Percentiles rank a stretch among this genome's conserved stretches.
Evolutionary conservation across 2,888 invertebrate genomes (phyloP).

Genomic region (Temnothorax unifasciatus): DNA sequence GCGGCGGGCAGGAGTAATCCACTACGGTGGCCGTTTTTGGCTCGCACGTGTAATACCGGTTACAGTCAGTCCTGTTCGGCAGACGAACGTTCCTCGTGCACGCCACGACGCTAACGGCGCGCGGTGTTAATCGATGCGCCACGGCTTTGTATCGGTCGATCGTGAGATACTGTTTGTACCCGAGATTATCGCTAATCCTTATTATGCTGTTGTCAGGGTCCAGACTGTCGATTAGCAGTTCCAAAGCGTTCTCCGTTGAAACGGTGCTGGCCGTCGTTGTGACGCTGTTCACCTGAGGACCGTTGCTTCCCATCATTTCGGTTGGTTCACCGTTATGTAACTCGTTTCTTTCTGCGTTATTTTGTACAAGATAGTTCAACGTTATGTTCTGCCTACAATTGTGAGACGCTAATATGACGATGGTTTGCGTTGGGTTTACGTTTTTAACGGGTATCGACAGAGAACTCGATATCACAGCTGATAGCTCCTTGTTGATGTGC

Average conservation of each 20-base stretch:
- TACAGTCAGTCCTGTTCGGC: conserved; percentile 87
- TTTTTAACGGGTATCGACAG: conserved; percentile 8
- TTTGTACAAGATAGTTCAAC: conserved; percentile 73
- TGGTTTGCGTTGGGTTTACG: not conserved
- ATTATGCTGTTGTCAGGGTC: conserved; percentile 72
- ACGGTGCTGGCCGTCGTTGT: conserved; percentile 3
- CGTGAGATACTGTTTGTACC: conserved; percentile 78
- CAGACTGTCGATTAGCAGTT: conserved; percentile 52
- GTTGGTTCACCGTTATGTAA: conserved; percentile 54
- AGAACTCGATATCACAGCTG: conserved; percentile 51
- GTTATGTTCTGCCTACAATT: conserved; percentile 39
- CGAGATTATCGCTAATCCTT: conserved; percentile 74
- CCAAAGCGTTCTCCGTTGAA: conserved; percentile 25
- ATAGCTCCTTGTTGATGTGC: conserved; percentile 61
- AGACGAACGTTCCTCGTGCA: conserved; percentile 86
- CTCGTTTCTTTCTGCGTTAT: conserved; percentile 71
- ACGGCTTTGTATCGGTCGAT: conserved; percentile 74
- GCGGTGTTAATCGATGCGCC: conserved; percentile 66
- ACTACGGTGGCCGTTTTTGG: conserved; percentile 85
- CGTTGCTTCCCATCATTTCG: conserved; percentile 35
- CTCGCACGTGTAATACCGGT: conserved; percentile 87
- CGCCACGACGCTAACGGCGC: conserved; percentile 83
- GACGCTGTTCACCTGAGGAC: conserved; percentile 12
- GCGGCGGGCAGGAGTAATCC: conserved; percentile 86
- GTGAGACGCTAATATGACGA: conserved; percentile 13